Evolutionary conservation across 1,140 invertebrate species (phyloP).

Genomic region (Drosophila santomea): DNA sequence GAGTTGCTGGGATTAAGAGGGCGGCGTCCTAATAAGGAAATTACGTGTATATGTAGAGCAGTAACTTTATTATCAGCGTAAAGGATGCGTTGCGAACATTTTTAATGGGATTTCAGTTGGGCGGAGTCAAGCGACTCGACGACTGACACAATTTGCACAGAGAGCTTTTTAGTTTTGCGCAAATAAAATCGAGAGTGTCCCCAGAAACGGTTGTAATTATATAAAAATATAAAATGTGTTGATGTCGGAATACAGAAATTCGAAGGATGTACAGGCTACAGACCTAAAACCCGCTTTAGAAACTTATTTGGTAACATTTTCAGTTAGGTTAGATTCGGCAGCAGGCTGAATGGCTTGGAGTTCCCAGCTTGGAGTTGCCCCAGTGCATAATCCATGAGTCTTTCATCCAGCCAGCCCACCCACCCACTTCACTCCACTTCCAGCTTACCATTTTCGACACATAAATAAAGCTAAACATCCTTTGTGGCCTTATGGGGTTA

Average conservation of each 20-base stretch:
- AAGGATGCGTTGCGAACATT: conserved; percentile 11
- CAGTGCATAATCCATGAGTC: conserved; percentile 33
- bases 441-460: conserved; percentile 42
- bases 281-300: background rate
- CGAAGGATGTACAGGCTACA: background rate
- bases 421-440: background rate
- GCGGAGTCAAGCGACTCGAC: background rate
- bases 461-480: conserved; percentile 76
- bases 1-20: conserved; percentile 20
- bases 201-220: background rate
- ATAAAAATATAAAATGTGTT: background rate
- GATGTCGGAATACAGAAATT: background rate
- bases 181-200: conserved; percentile 5
- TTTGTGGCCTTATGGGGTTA: conserved; percentile 71
- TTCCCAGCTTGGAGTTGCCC: conserved; percentile 1
- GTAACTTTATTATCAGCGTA: conserved; percentile 15
- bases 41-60: conserved; percentile 28
- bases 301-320: background rate
- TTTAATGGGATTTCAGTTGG: background rate
- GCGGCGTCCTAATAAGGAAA: conserved; percentile 41
- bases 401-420: background rate
- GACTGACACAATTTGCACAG: conserved; percentile 18
- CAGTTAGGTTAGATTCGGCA: background rate
- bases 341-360: background rate
- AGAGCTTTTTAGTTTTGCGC: conserved; percentile 17